Base-by-base conservation (phyloP, 2,797 vertebrate genomes). In the Tokudaia muenninki region DNA sequence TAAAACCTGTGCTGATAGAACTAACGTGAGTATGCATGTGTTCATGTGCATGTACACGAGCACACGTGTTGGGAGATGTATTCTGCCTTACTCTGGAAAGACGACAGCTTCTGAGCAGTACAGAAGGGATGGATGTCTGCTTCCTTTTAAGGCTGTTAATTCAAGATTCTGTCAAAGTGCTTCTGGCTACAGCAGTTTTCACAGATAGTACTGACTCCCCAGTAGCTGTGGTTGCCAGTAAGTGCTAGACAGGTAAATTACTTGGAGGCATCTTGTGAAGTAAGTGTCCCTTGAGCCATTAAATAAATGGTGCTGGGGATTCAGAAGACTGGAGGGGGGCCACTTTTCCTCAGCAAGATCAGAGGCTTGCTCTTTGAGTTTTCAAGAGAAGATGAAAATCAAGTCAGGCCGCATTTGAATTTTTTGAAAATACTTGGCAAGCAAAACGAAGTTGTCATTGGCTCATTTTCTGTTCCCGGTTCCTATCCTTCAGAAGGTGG, bases 311-410 rank as follows among this genome's bases (percentile, higher is more conserved):
- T 47, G 1, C 6, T 50, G 2, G 55, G 16, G 26, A 63, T 22
- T 1, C n/a, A 34, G 55, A 57, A 63, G 78, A 79, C 2, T 11
- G 22, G 70, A 87, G 57, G n/a, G n/a, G 8, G 7, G 19, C 11
- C n/a, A 11, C 13, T 19, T 81, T 52, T 63, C n/a, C 91, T 91
- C n/a, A 67, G 47, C 34, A 61, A 94, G 21, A 78, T 10, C 26
- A 9, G 26, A 47, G n/a, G 16, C 4, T 11, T 17, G 26, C 29
- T 7, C 83, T 95, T 47, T 79, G 6, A 77, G 80, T 84, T 93
- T 87, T 47, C 19, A 79, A 81, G 77, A 93, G 92, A 91, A 94
- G 7, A 83, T 74, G 83, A 75, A 94, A 90, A 87, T 92, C 37
- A 86, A 61, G 24, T 77, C 50, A 86, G 37, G 1, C 70, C 55